Conservation (phyloP, 2,113 vertebrate genomes). For the Gallinago media region DNA sequence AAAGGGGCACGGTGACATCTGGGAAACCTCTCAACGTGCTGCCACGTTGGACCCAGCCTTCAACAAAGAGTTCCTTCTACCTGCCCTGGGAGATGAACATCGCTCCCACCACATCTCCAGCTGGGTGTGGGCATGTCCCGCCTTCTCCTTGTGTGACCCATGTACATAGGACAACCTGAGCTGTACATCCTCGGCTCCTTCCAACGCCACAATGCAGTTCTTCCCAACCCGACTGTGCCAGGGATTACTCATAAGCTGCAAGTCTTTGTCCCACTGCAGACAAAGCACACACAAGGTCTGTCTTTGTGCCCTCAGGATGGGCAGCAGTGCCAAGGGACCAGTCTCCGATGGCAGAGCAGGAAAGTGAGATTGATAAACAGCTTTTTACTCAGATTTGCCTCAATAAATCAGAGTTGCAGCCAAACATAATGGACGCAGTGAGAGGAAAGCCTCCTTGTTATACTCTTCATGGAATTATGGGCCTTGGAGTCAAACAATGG, state of each 20-base stretch:
- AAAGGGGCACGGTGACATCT: not conserved
- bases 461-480: too few species aligned
- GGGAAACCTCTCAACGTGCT: not conserved
- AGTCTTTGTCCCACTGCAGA: not conserved
- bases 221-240: not conserved
- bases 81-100: not conserved
- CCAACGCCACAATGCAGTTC: not conserved
- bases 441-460: not conserved
- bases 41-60: not conserved
- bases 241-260: not conserved
- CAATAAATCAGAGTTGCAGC: not conserved
- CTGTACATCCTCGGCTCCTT: not conserved
- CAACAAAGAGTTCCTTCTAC: accelerated
- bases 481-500: not conserved
- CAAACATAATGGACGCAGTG: accelerated
- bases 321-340: not conserved
- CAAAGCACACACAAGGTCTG: not conserved
- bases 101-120: not conserved
- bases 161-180: accelerated
- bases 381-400: not conserved
- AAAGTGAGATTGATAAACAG: not conserved
- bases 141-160: not conserved
- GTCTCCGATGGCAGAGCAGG: not conserved
- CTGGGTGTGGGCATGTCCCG: not conserved
- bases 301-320: not conserved